These are phyloP conservation scores for Nomada goodeniana DNA, from an alignment of 2,888 invertebrate species.

Conservation along the genomic window DNA sequence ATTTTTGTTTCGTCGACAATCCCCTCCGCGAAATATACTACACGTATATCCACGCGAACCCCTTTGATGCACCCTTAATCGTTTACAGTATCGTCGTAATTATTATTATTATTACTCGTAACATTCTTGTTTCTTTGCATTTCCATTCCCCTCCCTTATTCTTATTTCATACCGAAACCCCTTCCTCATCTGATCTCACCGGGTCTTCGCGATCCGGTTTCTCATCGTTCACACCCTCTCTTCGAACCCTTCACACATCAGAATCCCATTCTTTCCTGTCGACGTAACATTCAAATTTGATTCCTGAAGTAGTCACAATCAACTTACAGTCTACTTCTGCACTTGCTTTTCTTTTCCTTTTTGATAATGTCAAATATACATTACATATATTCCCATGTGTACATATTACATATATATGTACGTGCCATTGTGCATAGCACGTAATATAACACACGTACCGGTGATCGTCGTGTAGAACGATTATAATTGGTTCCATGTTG, in stretches of 20 bases:
- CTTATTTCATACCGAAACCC: not conserved
- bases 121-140: slow-evolving; percentile 32
- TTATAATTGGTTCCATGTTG: no score
- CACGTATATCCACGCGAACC: slow-evolving; percentile 64
- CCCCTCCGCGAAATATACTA: not conserved
- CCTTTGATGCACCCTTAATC: slow-evolving; percentile 75
- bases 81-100: slow-evolving; percentile 73
- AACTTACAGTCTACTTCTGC: slow-evolving; percentile 71
- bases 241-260: slow-evolving; percentile 15
- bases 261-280: slow-evolving; percentile 55
- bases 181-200: slow-evolving; percentile 3
- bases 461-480: no score
- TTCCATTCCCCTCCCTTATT: not conserved
- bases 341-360: slow-evolving; percentile 33
- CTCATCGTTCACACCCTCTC: not conserved
- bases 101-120: slow-evolving; percentile 67
- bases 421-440: slow-evolving; percentile 44
- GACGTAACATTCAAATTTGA: slow-evolving; percentile 79
- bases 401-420: slow-evolving; percentile 50
- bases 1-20: not conserved
- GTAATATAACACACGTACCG: slow-evolving; percentile 16
- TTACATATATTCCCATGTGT: slow-evolving; percentile 61
- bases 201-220: slow-evolving; percentile 37
- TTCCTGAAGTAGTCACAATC: slow-evolving; percentile 75
- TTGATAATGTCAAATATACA: slow-evolving; percentile 72